These are phyloP conservation scores for Drosophila arizonae DNA, from an alignment of 1,140 invertebrate species.

Conservation along the genomic window DNA sequence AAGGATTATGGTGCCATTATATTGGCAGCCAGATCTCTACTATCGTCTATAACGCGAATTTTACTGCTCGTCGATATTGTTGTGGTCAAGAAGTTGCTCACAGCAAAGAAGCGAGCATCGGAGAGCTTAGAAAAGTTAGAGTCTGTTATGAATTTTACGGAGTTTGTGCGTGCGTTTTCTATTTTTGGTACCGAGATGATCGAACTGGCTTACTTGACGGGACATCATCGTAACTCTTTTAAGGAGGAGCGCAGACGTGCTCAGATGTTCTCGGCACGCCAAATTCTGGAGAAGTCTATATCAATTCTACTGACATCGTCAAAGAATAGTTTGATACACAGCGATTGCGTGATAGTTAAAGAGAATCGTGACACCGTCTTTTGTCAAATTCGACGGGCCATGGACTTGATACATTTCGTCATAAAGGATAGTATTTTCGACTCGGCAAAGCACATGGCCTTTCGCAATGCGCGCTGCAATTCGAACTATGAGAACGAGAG, in stretches of 20 bases:
- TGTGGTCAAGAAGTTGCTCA: conserved; percentile 97
- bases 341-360: conserved; percentile 94
- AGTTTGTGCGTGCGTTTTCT: conserved; percentile 99
- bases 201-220: conserved; percentile 96
- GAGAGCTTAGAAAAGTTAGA: conserved; percentile 93
- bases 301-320: conserved; percentile 98
- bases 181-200: conserved; percentile 99
- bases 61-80: conserved; percentile 99
- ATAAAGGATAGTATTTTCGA: conserved; percentile 95
- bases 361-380: conserved; percentile 99
- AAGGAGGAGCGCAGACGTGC: conserved; percentile 97
- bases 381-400: conserved; percentile 97
- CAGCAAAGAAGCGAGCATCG: conserved; percentile 98
- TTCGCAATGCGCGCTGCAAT: conserved; percentile 79
- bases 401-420: conserved; percentile 98
- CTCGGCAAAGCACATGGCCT: conserved; percentile 66
- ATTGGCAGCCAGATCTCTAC: conserved; percentile 94
- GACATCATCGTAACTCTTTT: conserved; percentile 91
- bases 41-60: conserved; percentile 97
- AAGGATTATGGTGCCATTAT: conserved; percentile 91
- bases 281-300: conserved; percentile 98
- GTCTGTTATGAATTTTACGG: conserved; percentile 97
- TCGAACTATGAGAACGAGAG: conserved; percentile 84
- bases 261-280: conserved; percentile 97
- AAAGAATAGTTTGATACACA: conserved; percentile 97